Evolutionary conservation across 2,888 invertebrate species (phyloP), one percentile per base, ranked within the genome.

Genomic region (Tholera decimalis): DNA sequence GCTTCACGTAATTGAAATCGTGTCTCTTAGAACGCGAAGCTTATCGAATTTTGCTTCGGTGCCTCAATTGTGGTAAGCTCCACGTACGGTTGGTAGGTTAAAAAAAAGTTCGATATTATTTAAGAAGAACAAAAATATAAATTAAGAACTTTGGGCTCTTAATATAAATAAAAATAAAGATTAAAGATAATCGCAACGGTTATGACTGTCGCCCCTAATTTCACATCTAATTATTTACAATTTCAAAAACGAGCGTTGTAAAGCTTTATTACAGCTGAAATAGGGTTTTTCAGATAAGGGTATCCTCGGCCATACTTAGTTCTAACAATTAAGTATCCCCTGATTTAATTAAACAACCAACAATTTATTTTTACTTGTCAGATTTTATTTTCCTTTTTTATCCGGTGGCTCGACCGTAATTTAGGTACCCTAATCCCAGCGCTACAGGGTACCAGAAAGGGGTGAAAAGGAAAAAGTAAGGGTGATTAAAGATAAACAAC

Each of bases 401-500:
- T 84, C 85, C 85, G 65, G 70, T 72, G 84, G 83, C 82, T 82
- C 83, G 79, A 85, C 85, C 85, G 87, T 89, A 89, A 92, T 92
- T 92, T 89, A 90, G 91, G 88, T 87, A 87, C 91, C 91, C 92
- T 92, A 92, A 92, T 92, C 89, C 89, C 72, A 35, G 78, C 82
- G 77, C 85, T 83, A 86, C 85, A 83, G 86, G 87, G 83, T 80
- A 81, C 80, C 78, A 74, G 75, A 78, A 91, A 89, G 88, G 93
- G 93, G 90, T 89, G 88, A 87, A 79, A 84, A 89, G 88, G 88
- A 89, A 91, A 90, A 92, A 93, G 88, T 89, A 87, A 90, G 89
- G 94, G 93, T 90, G 94, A 93, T 94, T 92, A 92, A 93, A 94
- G 94, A 95, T 95, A 95, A 95, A 95, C 93, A 93, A 91, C 88